Evolutionary conservation across 1,140 invertebrate species (phyloP).

Genomic region (Drosophila elegans): DNA sequence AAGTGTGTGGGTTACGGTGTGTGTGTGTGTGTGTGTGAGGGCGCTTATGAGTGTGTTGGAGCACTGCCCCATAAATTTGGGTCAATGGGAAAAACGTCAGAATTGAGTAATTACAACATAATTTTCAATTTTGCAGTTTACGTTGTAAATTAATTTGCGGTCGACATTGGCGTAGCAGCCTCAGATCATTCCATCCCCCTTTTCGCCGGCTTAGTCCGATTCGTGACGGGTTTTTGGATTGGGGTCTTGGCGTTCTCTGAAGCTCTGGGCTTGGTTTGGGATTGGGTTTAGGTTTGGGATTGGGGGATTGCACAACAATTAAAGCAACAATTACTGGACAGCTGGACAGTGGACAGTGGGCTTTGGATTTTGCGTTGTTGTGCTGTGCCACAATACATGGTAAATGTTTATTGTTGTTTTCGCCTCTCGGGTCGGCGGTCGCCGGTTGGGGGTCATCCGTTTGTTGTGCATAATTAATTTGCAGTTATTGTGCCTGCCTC

Average conservation of each 20-base stretch:
- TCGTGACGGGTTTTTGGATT: constrained; percentile 39
- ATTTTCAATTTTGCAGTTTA: constrained; percentile 84
- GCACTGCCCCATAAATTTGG: constrained; percentile 77
- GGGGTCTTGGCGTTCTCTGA: constrained; percentile 17
- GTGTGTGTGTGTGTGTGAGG: constrained; percentile 6
- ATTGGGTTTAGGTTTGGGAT: not conserved
- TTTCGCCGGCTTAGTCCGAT: constrained; percentile 15
- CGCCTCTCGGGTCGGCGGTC: constrained; percentile 5
- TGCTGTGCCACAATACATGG: constrained; percentile 6
- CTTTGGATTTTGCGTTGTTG: constrained; percentile 39
- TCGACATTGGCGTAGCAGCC: constrained; percentile 70
- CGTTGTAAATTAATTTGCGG: constrained; percentile 83
- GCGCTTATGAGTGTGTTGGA: constrained; percentile 24
- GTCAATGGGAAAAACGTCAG: constrained; percentile 82
- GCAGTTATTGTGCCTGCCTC: constrained; percentile 58
- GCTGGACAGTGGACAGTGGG: constrained; percentile 38
- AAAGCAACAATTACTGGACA: constrained; percentile 79
- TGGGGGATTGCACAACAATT: constrained; percentile 62
- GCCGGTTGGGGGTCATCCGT: constrained; percentile 45
- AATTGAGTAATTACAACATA: constrained; percentile 84
- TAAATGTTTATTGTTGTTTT: constrained; percentile 27
- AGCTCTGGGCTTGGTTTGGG: not conserved
- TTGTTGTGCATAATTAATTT: constrained; percentile 83
- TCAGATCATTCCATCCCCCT: constrained; percentile 26
- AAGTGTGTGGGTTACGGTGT: constrained; percentile 1